phyloP scores from a whole-genome alignment of 2,797 vertebrate species.

The Chiloscyllium punctatum region DNA sequence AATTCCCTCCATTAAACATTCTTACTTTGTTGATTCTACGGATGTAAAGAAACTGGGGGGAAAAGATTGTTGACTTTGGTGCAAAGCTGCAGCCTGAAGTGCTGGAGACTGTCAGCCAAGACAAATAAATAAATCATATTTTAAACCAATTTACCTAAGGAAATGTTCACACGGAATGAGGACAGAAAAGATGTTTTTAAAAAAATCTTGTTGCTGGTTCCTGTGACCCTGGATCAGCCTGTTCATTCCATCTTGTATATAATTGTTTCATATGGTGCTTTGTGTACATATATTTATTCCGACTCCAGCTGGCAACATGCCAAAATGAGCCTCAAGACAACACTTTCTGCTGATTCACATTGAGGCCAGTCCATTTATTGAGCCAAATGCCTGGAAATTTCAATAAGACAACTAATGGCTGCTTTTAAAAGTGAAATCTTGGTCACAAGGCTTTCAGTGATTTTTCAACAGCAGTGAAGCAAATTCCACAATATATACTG shows the following conservation, averaged over 20 bases:
- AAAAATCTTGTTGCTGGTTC: not conserved
- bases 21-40: slow-evolving; percentile 24
- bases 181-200: not conserved
- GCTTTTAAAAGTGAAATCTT: not conserved
- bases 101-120: slow-evolving; percentile 17
- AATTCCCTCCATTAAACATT: slow-evolving; percentile 19
- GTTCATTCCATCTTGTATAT: slow-evolving; percentile 15
- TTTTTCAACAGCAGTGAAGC: not conserved
- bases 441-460: not conserved
- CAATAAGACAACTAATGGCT: not conserved
- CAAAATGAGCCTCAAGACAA: slow-evolving; percentile 15
- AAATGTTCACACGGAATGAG: slow-evolving; percentile 15
- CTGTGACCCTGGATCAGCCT: not conserved
- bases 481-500: not conserved
- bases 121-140: slow-evolving; percentile 35
- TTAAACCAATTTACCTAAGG: slow-evolving; percentile 22
- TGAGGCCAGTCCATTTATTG: not conserved
- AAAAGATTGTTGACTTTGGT: slow-evolving; percentile 30
- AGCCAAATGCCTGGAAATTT: not conserved
- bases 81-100: slow-evolving; percentile 24
- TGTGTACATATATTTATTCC: not conserved
- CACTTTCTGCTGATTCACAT: not conserved
- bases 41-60: not conserved
- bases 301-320: not conserved
- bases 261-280: slow-evolving; percentile 18